Evolutionary conservation across 2,113 vertebrate species (phyloP).

Genomic region (Rana temporaria): DNA sequence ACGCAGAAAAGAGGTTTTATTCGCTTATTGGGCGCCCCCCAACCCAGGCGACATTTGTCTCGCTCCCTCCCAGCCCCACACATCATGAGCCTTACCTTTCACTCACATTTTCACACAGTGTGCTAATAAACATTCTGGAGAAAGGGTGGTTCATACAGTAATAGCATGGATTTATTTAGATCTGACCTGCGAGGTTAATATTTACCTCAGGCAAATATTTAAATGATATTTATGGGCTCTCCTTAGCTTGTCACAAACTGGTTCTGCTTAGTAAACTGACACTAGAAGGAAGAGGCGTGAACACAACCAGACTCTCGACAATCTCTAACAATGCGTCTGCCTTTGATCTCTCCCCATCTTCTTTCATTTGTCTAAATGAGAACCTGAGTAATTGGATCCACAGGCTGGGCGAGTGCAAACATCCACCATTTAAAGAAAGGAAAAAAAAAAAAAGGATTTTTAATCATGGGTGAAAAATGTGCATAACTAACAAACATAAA

Average conservation of each 20-base stretch:
- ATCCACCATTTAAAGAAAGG: constrained; percentile 26
- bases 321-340: background rate
- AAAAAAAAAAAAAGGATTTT: background rate
- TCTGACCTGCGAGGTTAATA: constrained; percentile 53
- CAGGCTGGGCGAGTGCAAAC: constrained; percentile 24
- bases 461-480: constrained; percentile 3
- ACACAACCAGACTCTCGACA: constrained; percentile 6
- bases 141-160: constrained; percentile 40
- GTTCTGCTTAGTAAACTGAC: constrained; percentile 53
- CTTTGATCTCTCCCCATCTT: constrained; percentile 42
- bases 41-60: background rate
- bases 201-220: constrained; percentile 55
- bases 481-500: constrained; percentile 1
- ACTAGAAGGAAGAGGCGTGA: constrained; percentile 44
- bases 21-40: background rate
- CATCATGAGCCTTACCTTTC: constrained; percentile 11
- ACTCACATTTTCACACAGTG: constrained; percentile 19
- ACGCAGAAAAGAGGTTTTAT: no score
- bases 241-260: constrained; percentile 55
- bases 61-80: background rate
- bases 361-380: constrained; percentile 48
- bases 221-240: constrained; percentile 54
- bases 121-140: constrained; percentile 43
- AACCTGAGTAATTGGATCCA: constrained; percentile 39
- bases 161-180: constrained; percentile 41